A percentile compares a stretch with the other conserved stretches of the same genome.
phyloP scores from a whole-genome alignment of 2,888 invertebrate genomes.

The Amblyjoppa proteus region DNA sequence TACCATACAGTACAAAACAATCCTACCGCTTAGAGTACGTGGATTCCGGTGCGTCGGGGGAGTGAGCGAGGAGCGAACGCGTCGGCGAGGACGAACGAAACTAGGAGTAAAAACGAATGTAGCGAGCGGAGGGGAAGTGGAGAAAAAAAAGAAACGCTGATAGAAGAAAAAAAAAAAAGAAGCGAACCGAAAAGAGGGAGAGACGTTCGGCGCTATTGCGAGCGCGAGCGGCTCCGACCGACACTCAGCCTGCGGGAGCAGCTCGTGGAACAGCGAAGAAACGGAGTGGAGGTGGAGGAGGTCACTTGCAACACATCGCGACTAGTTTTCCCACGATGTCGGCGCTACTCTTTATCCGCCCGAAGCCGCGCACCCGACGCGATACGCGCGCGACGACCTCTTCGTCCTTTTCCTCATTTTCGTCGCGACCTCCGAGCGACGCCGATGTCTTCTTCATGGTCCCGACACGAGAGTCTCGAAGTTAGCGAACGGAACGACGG shows the following conservation, averaged over 20 bases:
- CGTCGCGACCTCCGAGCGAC: neutral
- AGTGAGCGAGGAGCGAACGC: constrained; percentile 47
- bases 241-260: constrained; percentile 10
- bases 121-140: constrained; percentile 38
- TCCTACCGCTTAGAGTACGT: constrained; percentile 6
- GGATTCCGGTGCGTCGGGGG: constrained; percentile 35
- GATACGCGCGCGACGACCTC: constrained; percentile 41
- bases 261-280: constrained; percentile 38
- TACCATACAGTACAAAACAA: neutral
- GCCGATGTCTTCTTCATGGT: neutral
- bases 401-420: constrained; percentile 49
- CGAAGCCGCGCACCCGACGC: neutral
- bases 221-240: neutral
- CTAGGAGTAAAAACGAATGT: constrained; percentile 47
- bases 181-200: constrained; percentile 39
- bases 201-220: constrained; percentile 29
- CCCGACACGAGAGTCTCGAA: neutral
- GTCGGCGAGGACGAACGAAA: constrained; percentile 55
- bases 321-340: constrained; percentile 72
- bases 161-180: constrained; percentile 15
- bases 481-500: constrained; percentile 25
- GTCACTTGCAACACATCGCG: constrained; percentile 70
- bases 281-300: constrained; percentile 62
- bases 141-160: constrained; percentile 1
- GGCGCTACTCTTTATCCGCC: constrained; percentile 54